Conservation (phyloP, 2,113 vertebrate genomes). For the Balaeniceps rex region DNA sequence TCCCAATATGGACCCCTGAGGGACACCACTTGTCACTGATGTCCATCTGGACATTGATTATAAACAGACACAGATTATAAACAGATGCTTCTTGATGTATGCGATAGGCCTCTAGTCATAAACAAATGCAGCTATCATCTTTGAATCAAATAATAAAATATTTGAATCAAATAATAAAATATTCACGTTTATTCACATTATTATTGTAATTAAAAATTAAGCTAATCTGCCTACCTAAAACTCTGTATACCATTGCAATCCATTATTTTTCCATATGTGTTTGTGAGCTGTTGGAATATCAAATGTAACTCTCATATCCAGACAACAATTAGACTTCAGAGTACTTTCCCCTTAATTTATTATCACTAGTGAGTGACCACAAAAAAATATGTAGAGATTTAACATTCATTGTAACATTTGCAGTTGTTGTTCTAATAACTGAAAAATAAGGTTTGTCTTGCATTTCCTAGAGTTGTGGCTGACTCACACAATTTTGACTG, state of each 20-base stretch:
- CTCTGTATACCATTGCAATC: neutral
- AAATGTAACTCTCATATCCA: neutral
- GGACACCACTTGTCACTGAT: neutral
- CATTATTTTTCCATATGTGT: neutral
- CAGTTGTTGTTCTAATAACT: neutral
- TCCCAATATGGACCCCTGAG: neutral
- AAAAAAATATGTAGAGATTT: neutral
- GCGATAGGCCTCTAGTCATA: neutral
- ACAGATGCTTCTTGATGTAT: neutral
- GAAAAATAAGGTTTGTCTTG: slow-evolving; percentile 6
- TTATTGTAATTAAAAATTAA: neutral
- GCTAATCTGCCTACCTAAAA: neutral
- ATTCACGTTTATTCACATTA: neutral
- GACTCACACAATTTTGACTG: slow-evolving; percentile 32
- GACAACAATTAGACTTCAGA: neutral
- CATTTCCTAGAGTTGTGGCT: neutral
- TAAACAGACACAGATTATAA: neutral
- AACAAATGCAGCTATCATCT: neutral
- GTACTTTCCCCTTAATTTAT: neutral
- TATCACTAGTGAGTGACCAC: neutral
- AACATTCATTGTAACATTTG: neutral
- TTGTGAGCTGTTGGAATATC: neutral
- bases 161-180: neutral
- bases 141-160: neutral
- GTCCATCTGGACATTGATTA: neutral